Evolutionary conservation across 2,113 vertebrate species (phyloP).

Genomic region (Mastomys natalensis): DNA sequence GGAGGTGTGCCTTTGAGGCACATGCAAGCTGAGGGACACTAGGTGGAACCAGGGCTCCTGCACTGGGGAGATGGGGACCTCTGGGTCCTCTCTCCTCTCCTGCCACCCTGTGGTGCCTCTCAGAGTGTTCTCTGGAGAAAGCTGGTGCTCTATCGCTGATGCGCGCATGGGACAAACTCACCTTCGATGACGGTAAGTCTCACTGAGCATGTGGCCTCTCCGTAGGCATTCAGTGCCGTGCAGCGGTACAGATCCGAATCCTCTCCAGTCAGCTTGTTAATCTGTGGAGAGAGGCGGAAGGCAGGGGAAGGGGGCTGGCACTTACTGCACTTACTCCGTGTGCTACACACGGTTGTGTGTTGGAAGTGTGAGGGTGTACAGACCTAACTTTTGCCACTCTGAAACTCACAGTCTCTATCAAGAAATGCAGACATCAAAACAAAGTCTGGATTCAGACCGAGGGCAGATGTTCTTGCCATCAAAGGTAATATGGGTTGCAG

Average conservation of each 20-base stretch:
- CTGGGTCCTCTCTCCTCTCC: accelerated
- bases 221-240: constrained; percentile 88
- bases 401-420: neutral
- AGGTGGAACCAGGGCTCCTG: neutral
- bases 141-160: accelerated
- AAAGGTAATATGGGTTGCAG: neutral
- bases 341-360: no score
- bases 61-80: no score
- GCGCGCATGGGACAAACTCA: constrained; percentile 71
- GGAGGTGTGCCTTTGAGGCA: neutral
- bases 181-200: constrained; percentile 90
- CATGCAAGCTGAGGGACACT: accelerated
- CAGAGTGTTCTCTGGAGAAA: neutral
- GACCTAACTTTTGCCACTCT: accelerated
- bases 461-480: no score
- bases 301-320: constrained; percentile 40
- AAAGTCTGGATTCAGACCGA: neutral
- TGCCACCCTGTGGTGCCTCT: neutral
- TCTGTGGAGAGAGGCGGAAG: constrained; percentile 84
- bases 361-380: neutral
- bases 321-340: neutral
- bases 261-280: constrained; percentile 84
- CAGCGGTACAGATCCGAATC: constrained; percentile 92
- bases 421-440: neutral
- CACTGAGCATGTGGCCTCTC: constrained; percentile 89